A percentile compares a stretch with the other conserved stretches of the same genome.
phyloP scores from a whole-genome alignment of 2,797 vertebrate species.

The Calcarius lapponicus region DNA sequence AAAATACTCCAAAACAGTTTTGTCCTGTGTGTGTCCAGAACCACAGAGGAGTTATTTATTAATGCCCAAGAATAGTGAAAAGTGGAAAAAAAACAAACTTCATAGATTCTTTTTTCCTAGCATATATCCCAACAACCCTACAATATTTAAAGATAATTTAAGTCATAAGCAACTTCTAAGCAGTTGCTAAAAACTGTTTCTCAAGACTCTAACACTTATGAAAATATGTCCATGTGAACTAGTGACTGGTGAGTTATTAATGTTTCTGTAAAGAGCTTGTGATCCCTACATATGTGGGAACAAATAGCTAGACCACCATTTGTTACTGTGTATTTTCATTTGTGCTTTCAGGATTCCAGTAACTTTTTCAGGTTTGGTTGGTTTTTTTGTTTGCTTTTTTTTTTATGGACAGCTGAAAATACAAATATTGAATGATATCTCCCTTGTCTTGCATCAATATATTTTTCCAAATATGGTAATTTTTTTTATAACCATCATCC shows the following conservation, averaged over 20 bases:
- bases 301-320: background rate
- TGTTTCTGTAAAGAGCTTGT: background rate
- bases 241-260: background rate
- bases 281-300: background rate
- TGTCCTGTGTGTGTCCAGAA: background rate
- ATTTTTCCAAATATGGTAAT: background rate
- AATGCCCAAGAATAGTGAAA: background rate
- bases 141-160: background rate
- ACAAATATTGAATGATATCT: background rate
- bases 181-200: background rate
- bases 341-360: background rate
- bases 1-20: background rate
- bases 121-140: rapidly evolving
- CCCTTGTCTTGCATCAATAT: background rate
- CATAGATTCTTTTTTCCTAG: background rate
- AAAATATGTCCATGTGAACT: background rate
- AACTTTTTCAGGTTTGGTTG: background rate
- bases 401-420: background rate
- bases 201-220: background rate
- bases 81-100: background rate
- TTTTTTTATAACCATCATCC: background rate
- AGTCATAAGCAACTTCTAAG: background rate
- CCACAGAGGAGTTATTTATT: background rate
- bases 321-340: background rate
- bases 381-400: background rate